These are phyloP conservation scores for Perccottus glenii DNA, from an alignment of 2,113 vertebrate species.

Conservation along the genomic window DNA sequence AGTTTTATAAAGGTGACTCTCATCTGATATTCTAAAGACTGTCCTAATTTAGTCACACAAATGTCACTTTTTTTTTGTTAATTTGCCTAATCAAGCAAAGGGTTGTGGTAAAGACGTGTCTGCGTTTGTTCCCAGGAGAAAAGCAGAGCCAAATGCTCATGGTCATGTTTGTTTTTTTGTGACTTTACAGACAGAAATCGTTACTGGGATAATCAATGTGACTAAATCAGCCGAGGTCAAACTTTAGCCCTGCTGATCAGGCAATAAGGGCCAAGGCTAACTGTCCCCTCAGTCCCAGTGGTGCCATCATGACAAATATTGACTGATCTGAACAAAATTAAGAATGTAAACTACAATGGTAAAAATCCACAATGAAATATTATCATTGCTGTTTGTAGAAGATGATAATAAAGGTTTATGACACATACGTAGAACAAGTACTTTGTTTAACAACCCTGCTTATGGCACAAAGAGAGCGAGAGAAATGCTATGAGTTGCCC, in stretches of 20 bases:
- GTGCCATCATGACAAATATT: background rate
- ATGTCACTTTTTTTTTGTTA: constrained; percentile 75
- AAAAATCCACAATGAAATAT: background rate
- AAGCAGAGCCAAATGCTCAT: constrained; percentile 14
- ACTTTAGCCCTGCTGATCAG: constrained; percentile 13
- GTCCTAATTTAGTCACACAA: constrained; percentile 63
- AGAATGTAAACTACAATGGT: background rate
- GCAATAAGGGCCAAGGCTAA: background rate
- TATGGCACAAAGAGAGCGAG: background rate
- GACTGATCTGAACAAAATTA: background rate
- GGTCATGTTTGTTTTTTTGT: constrained; percentile 44
- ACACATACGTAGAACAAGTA: too few species aligned
- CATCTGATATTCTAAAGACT: constrained; percentile 23
- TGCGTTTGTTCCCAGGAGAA: constrained; percentile 23
- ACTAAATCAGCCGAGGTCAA: constrained; percentile 25
- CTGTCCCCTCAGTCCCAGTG: background rate
- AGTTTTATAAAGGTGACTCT: background rate
- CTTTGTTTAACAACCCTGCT: background rate
- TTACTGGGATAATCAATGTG: constrained; percentile 37
- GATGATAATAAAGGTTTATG: too few species aligned
- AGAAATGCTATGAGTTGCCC: background rate
- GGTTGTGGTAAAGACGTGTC: background rate
- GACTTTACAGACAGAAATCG: constrained; percentile 33
- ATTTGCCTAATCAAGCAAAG: constrained; percentile 54
- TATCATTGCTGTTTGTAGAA: too few species aligned